Base-by-base conservation (phyloP, 2,797 vertebrate genomes). In the Podarcis lilfordi region DNA sequence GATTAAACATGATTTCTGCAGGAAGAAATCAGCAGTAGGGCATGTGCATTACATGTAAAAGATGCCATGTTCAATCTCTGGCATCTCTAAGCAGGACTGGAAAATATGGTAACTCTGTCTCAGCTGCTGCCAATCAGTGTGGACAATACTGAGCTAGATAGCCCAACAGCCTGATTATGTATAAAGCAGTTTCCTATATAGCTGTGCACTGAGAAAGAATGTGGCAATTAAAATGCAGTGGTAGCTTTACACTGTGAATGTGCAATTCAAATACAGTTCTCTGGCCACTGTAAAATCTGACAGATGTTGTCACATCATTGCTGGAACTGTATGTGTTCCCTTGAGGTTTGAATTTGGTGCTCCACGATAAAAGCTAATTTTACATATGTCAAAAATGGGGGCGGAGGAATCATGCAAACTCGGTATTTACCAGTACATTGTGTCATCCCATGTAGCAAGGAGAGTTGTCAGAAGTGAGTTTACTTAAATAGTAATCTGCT, bases 381-480 rank as follows among this genome's bases (percentile, higher is more conserved):
- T 81, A 23, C 40, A n/a, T 64, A 89, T 74, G 72, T 85, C 40
- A 80, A 80, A 66, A 89, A 50, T 66, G 32, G 37, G 37, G 80
- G 68, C 4, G 27, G 25, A 0, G 29, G 35, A 43, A 40, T 25
- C 25, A 15, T 9, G n/a, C 19, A 81, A n/a, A 68, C 32, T 77
- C n/a, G 32, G 40, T 21, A 32, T 43, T 72, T 61, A 64, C 32
- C 32, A 32, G 32, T 32, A 32, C 21, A 37, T 66, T 25, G 69
- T 66, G 21, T 85, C 59, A 85, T 85, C 27, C 19, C 64, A n/a
- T 5, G 21, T 55, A 85, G 45, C 35, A 71, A 75, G 45, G 40
- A 50, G 43, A 59, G 32, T 59, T 86, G 32, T 69, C 68, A 29
- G 37, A 80, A 75, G n/a, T 75, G 8, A 81, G 80, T n/a, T 83